phyloP scores from a whole-genome alignment of 53 echinoderm and acorn worm genomes.

The Echinometra lucunter region DNA sequence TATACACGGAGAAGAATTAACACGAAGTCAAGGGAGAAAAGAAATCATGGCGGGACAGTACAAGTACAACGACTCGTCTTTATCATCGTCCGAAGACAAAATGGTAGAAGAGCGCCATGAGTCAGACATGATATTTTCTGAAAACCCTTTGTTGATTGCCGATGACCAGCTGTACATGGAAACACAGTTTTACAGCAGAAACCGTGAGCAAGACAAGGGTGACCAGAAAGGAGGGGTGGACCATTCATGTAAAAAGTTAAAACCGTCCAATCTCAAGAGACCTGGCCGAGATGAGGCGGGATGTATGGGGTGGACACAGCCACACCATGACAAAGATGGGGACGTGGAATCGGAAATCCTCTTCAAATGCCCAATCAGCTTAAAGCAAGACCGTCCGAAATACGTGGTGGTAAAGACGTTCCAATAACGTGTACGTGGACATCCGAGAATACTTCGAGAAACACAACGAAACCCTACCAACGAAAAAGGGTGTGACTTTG shows the following conservation, averaged over 20 bases:
- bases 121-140: not conserved
- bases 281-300: not conserved
- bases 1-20: too few species aligned
- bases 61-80: not conserved
- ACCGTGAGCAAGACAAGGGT: not conserved
- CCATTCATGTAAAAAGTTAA: not conserved
- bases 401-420: not conserved
- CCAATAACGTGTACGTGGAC: not conserved
- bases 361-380: slow-evolving; percentile 33
- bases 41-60: not conserved
- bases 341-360: too few species aligned
- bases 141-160: not conserved
- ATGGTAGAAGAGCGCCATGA: not conserved
- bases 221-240: not conserved
- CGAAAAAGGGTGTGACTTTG: slow-evolving; percentile 7
- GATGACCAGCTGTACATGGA: not conserved
- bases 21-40: too few species aligned
- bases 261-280: not conserved
- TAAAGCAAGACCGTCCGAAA: not conserved
- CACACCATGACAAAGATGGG: not conserved
- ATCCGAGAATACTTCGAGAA: too few species aligned
- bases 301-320: not conserved
- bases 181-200: not conserved
- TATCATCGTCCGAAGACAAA: not conserved
- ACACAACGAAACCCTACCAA: not conserved